Base-by-base conservation (phyloP, 2,113 vertebrate genomes). In the Phaethon lepturus region DNA sequence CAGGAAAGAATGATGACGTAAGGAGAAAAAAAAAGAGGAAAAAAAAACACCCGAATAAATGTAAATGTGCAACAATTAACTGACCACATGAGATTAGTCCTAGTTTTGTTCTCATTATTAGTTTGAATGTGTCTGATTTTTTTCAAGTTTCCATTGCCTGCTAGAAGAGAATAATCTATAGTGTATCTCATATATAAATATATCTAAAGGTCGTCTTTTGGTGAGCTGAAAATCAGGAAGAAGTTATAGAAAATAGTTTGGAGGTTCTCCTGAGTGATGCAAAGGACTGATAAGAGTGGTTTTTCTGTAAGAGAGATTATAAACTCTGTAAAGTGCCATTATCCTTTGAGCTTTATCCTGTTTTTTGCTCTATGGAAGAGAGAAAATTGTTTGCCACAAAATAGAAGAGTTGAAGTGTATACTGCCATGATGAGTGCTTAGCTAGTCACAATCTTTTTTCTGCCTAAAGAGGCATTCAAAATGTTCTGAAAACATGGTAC, bases 21-120 rank as follows among this genome's bases (percentile, higher is more conserved):
- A 58, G 7, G 22, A 4, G 9, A 71, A n/a, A 40, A 56, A 18
- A 13, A 8, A 2, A 4, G 1, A 4, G 1, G 1, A 5, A 28
- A 38, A 25, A 33, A 49, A 1, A 6, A 33, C 38, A 10, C 14
- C 8, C 35, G 42, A 77, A 4, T 69, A 74, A 62, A 45, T 38
- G 26, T 85, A 68, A 78, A 69, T 7, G 1, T n/a, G 23, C 10
- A 82, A 16, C 8, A 66, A 55, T 50, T 66, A 56, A 60, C 25
- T 28, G 62, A n/a, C 14, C 5, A 28, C 7, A 12, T 52, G 20
- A 14, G 10, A 50, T 69, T 84, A 75, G 28, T 58, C 29, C 33
- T 58, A 72, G 19, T 66, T 52, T 78, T 84, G 5, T 40, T 88
- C 16, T 69, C 12, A 28, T 66, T 68, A 20, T 29, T 73, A 13